Conservation (phyloP, 1,140 invertebrate species). For the Drosophila triauraria region DNA sequence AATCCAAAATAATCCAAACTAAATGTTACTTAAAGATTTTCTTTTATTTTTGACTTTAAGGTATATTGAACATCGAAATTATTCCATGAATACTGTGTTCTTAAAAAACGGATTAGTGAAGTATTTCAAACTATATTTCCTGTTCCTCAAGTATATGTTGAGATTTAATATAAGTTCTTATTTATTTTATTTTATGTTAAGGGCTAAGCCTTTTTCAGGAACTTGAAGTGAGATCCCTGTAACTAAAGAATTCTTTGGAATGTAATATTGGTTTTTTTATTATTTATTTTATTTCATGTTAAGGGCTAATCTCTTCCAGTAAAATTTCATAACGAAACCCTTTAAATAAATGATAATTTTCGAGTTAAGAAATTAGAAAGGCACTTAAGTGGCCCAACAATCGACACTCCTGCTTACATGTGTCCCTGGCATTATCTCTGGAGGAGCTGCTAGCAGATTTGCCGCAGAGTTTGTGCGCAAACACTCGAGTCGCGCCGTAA, state of each 20-base stretch:
- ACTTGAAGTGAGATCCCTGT: slow-evolving; percentile 5
- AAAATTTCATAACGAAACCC: background rate
- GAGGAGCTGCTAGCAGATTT: slow-evolving; percentile 26
- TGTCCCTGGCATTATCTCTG: slow-evolving; percentile 41
- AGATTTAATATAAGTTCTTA: background rate
- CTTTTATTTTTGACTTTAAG: too few species aligned
- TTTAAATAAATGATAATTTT: background rate
- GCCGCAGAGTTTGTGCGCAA: slow-evolving; percentile 24
- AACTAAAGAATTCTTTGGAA: background rate
- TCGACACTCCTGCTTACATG: slow-evolving; percentile 13
- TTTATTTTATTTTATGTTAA: background rate
- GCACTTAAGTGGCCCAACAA: slow-evolving; percentile 16
- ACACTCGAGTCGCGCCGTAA: slow-evolving; percentile 34
- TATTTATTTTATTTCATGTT: background rate
- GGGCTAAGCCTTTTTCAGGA: too few species aligned
- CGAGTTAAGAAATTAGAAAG: slow-evolving; percentile 2
- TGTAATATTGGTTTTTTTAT: background rate
- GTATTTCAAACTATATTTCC: too few species aligned
- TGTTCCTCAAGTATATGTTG: background rate
- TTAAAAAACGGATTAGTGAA: too few species aligned
- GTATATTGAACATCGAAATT: too few species aligned
- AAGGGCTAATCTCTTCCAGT: too few species aligned
- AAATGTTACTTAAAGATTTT: too few species aligned
- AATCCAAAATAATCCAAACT: too few species aligned
- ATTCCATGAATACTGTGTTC: too few species aligned